Percentiles rank a stretch among this genome's conserved stretches.
These are phyloP conservation scores for Drosophila infuscata DNA, from an alignment of 2,888 invertebrate species.

Conservation along the genomic window DNA sequence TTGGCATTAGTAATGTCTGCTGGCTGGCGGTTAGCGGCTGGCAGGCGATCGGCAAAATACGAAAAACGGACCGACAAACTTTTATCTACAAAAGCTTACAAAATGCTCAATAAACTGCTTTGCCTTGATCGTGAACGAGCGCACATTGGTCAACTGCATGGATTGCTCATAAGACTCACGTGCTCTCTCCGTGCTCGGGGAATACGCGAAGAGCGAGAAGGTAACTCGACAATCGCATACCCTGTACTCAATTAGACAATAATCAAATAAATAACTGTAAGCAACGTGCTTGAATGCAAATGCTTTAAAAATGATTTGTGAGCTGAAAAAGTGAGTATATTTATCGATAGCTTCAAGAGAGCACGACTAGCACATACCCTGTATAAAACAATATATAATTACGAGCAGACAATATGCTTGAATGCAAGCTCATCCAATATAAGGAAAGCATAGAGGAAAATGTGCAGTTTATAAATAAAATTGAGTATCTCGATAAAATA, in stretches of 20 bases:
- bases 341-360: not conserved
- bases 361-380: not conserved
- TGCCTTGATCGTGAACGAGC: constrained; percentile 41
- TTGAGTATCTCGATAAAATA: not conserved
- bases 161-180: constrained; percentile 57
- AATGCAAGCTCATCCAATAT: not conserved
- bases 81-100: constrained; percentile 44
- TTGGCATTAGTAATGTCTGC: constrained; percentile 55
- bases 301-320: not conserved
- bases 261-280: not conserved
- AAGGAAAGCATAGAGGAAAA: not conserved
- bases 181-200: constrained; percentile 67
- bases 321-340: not conserved
- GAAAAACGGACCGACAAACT: constrained; percentile 2
- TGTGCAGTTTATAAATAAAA: not conserved
- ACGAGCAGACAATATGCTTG: not conserved
- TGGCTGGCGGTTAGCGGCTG: not conserved
- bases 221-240: not conserved
- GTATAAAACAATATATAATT: not conserved
- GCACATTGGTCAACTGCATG: constrained; percentile 14
- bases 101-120: constrained; percentile 14
- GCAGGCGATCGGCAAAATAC: constrained; percentile 16
- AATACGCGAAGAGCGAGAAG: constrained; percentile 56
- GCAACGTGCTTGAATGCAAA: not conserved
- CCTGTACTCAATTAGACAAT: not conserved